Evolutionary conservation across 2,888 invertebrate genomes (phyloP), one percentile per base, ranked within the genome.

Genomic region (Dynastes grantii): DNA sequence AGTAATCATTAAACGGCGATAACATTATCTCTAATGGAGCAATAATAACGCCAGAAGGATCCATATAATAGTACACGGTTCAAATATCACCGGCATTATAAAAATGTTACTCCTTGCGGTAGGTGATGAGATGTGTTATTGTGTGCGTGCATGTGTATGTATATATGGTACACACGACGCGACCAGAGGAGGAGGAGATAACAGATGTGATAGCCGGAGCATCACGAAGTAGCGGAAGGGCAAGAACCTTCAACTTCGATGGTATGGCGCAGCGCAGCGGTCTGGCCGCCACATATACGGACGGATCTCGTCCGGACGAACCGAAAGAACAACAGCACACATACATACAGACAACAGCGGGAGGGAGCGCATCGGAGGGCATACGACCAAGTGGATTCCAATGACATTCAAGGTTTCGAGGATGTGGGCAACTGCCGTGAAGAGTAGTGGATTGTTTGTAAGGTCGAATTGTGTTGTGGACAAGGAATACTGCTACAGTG

Each of bases 341-440:
- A 58, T 49, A 58, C 55, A 55, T 40, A 37, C 16, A 55, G 37
- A 63, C 45, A 75, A 53, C 55, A 53, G 40, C 37, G n/a, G 49
- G 65, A 73, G 65, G 53, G 73, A 55, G 49, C 22, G 51, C 29
- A 49, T 40, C 37, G 61, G 27, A 61, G 73, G 45, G 73, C 61
- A 45, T 61, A 61, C 27, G 37, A 45, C 61, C 27, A 45, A 78
- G 64, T 29, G 73, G 64, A 73, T 63, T 73, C 73, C 78, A 73
- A 78, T 78, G 78, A 73, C 78, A 71, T 58, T 79, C 75, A 79
- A 79, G 76, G 77, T 76, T 79, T 58, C 71, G 76, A 77, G 79
- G 80, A 80, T 80, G 80, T 80, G 77, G 76, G 78, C 76, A 80
- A 51, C 68, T 70, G 55, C 71, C 78, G 78, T 78, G 78, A 78